Conservation (phyloP, 1,140 invertebrate genomes). For the Drosophila sulfurigaster region DNA sequence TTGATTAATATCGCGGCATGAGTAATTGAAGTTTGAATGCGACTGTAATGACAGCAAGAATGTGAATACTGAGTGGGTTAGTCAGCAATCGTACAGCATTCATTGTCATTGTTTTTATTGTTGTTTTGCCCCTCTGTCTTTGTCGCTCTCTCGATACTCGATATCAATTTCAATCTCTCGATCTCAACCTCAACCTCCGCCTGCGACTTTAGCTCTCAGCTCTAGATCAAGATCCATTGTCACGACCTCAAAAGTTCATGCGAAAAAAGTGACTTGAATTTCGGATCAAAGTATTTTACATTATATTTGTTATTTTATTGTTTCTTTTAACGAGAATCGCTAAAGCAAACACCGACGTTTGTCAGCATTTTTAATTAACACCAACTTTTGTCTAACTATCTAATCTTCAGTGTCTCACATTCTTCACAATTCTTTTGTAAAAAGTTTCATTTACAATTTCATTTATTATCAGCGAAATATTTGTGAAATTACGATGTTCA, state of each 20-base stretch:
- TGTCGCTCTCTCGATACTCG: slow-evolving; percentile 2
- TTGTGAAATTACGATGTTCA: not conserved
- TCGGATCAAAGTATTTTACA: slow-evolving; percentile 30
- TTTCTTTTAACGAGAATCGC: slow-evolving; percentile 11
- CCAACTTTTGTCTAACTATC: slow-evolving; percentile 17
- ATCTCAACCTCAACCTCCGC: slow-evolving; percentile 40
- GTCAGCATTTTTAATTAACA: slow-evolving; percentile 43
- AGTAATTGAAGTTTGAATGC: slow-evolving; percentile 68
- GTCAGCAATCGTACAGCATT: slow-evolving; percentile 22
- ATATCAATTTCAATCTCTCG: slow-evolving; percentile 39
- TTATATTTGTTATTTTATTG: slow-evolving; percentile 18
- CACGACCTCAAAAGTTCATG: slow-evolving; percentile 69
- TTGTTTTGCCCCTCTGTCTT: slow-evolving; percentile 8
- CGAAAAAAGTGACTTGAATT: slow-evolving; percentile 47
- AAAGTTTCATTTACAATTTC: too few species aligned
- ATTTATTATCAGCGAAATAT: not conserved
- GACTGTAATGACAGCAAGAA: slow-evolving; percentile 65
- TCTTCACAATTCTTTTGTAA: not conserved
- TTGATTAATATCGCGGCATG: slow-evolving; percentile 68
- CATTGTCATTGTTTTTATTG: slow-evolving; percentile 5
- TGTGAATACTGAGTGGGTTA: slow-evolving; percentile 56
- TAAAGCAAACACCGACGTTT: slow-evolving; percentile 7
- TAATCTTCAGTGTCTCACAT: slow-evolving; percentile 25
- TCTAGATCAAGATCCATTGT: slow-evolving; percentile 70
- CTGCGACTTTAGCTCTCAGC: slow-evolving; percentile 21